Percentiles rank a stretch among this genome's conserved stretches.
These are phyloP conservation scores for Emydoidea blandingii DNA, from an alignment of 2,797 vertebrate species.

Conservation along the genomic window DNA sequence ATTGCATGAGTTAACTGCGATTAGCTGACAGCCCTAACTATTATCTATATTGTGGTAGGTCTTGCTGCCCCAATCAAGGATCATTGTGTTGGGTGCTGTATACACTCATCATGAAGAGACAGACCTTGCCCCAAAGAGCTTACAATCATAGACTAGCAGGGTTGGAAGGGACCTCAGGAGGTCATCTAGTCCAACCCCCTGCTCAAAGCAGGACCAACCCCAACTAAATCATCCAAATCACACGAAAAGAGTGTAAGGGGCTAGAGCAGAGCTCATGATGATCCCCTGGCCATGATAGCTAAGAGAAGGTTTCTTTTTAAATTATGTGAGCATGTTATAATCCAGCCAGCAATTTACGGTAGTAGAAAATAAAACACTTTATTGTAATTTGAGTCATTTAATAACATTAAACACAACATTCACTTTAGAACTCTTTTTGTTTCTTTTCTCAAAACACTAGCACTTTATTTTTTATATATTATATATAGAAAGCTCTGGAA, in stretches of 20 bases:
- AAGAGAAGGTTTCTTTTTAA: neutral
- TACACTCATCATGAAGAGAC: neutral
- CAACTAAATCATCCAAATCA: no score
- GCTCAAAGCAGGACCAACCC: no score
- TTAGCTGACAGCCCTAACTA: no score
- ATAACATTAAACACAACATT: neutral
- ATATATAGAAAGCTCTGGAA: neutral
- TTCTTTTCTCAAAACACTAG: neutral
- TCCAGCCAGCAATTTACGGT: neutral
- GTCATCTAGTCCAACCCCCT: no score
- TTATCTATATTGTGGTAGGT: neutral
- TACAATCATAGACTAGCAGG: neutral
- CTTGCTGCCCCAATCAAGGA: neutral
- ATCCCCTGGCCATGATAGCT: neutral
- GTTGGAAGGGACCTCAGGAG: no score
- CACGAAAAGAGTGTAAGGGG: neutral
- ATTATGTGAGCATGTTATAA: neutral
- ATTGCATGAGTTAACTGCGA: no score
- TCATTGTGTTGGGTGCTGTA: neutral
- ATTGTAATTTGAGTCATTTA: slow-evolving; percentile 32
- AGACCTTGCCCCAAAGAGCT: neutral
- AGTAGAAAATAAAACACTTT: neutral
- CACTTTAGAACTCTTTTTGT: neutral
- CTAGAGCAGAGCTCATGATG: neutral
- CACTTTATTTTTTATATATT: neutral